Evolutionary conservation across 2,888 invertebrate species (phyloP).

Genomic region (Stenodema calcarata): DNA sequence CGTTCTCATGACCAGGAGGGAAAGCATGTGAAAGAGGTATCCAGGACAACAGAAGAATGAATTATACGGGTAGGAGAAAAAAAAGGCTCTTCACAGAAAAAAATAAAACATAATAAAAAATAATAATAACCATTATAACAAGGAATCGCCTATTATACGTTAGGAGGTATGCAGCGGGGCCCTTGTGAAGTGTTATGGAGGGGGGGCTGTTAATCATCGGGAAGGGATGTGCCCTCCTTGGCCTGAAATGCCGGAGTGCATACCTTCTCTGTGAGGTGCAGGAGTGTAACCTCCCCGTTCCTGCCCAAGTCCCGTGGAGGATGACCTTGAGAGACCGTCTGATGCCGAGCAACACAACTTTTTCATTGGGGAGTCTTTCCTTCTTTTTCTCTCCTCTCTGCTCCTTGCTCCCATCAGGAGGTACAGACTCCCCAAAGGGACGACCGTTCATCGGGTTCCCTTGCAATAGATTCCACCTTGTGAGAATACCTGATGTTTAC

Average conservation of each 20-base stretch:
- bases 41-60: conserved; percentile 20
- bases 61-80: background rate
- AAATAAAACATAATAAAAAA: conserved; percentile 20
- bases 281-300: background rate
- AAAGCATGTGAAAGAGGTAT: background rate
- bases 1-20: background rate
- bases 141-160: conserved; percentile 38
- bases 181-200: conserved; percentile 24
- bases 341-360: background rate
- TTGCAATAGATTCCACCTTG: conserved; percentile 31
- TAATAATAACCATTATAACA: conserved; percentile 32
- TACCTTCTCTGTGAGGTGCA: conserved; percentile 17
- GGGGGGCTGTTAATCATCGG: conserved; percentile 30
- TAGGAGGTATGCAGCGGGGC: conserved; percentile 39
- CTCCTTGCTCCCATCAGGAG: background rate
- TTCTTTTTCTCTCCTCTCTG: background rate
- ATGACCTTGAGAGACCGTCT: conserved; percentile 12
- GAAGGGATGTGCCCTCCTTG: conserved; percentile 5
- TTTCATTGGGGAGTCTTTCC: no score
- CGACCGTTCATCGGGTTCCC: background rate
- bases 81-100: background rate
- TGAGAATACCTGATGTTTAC: conserved; percentile 31
- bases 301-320: background rate
- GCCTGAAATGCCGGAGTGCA: conserved; percentile 8
- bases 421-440: background rate